phyloP scores from a whole-genome alignment of 2,113 vertebrate species.

The Phylloscopus trochiloides region DNA sequence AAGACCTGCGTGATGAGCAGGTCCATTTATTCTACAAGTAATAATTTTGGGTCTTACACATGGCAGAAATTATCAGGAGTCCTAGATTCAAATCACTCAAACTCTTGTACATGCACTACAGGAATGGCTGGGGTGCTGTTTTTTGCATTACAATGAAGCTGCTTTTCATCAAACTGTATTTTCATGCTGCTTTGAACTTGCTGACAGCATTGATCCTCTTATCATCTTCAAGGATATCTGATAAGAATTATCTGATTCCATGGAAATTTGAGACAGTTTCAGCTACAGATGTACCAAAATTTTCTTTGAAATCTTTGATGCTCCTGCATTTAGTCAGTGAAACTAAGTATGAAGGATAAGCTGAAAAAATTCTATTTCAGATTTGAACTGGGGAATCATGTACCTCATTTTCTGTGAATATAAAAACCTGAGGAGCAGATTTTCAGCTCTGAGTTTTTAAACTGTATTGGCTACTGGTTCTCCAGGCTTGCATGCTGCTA shows the following conservation, averaged over 20 bases:
- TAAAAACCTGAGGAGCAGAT: not conserved
- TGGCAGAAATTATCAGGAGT: conserved; percentile 48
- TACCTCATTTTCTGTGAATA: not conserved
- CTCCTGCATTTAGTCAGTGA: not conserved
- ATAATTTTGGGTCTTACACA: not conserved
- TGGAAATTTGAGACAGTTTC: conserved; percentile 45
- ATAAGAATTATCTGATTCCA: conserved; percentile 54
- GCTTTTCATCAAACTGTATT: not conserved
- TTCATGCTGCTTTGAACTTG: conserved; percentile 21
- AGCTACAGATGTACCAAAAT: conserved; percentile 3
- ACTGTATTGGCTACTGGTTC: not conserved
- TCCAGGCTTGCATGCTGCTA: not conserved
- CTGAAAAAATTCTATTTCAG: not conserved
- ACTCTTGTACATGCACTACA: not conserved
- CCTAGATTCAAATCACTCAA: conserved; percentile 55
- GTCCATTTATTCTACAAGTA: conserved; percentile 42
- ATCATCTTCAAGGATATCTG: conserved; percentile 40
- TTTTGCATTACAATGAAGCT: conserved; percentile 40
- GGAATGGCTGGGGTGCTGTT: not conserved
- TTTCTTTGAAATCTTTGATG: not conserved
- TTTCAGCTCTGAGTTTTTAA: not conserved
- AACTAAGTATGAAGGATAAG: not conserved
- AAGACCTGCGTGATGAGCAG: conserved; percentile 59
- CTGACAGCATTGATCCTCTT: conserved; percentile 25
- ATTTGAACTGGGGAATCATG: not conserved